These are phyloP conservation scores for Anguilla japonica DNA, from an alignment of 2,113 vertebrate species.

Conservation along the genomic window DNA sequence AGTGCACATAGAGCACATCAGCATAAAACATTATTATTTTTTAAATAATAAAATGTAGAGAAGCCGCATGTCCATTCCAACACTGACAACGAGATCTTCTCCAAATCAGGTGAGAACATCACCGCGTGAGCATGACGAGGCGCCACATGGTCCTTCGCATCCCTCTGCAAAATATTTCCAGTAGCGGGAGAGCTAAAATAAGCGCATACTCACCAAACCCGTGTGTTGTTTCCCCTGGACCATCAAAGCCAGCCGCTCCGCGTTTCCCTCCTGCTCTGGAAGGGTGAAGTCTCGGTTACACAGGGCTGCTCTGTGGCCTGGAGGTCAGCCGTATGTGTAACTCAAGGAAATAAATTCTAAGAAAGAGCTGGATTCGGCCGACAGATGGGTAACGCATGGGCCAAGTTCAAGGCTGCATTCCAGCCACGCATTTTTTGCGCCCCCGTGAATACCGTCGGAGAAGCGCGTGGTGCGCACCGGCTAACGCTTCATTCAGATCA, in stretches of 20 bases:
- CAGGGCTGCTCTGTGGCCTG: constrained; percentile 30
- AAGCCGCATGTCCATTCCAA: background rate
- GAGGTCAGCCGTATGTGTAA: constrained; percentile 31
- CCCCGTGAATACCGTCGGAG: background rate
- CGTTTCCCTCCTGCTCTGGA: background rate
- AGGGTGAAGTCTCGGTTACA: constrained; percentile 26
- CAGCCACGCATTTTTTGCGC: background rate
- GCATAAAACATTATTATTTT: too few species aligned
- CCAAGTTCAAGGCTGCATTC: background rate
- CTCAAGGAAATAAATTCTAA: constrained; percentile 32
- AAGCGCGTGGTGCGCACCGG: background rate
- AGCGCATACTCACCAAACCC: background rate
- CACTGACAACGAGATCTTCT: background rate
- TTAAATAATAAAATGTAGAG: background rate
- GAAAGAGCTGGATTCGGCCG: background rate
- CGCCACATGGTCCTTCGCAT: background rate
- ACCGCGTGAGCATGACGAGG: background rate
- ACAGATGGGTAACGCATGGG: background rate
- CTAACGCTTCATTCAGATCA: background rate
- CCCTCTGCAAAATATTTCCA: background rate
- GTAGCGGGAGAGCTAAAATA: background rate
- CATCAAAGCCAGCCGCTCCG: background rate
- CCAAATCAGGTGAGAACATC: background rate
- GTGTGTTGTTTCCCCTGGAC: background rate
- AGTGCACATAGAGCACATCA: too few species aligned